phyloP scores from a whole-genome alignment of 2,888 invertebrate genomes.

The Homarus gammarus region DNA sequence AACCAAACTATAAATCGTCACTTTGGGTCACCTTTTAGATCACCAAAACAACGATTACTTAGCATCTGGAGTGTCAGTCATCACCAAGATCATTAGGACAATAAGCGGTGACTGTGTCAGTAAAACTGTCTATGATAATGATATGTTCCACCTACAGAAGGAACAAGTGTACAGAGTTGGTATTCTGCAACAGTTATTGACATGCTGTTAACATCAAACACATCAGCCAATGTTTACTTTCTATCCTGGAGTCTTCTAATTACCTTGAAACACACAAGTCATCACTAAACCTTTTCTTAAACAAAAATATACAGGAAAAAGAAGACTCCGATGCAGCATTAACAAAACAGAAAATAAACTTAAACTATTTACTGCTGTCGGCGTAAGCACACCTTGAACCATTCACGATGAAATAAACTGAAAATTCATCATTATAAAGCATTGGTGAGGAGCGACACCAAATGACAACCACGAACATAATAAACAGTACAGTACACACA shows the following conservation, averaged over 20 bases:
- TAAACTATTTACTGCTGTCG: background rate
- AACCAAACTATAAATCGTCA: background rate
- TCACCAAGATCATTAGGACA: background rate
- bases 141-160: background rate
- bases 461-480: too few relatives aligned
- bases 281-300: background rate
- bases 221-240: too few relatives aligned
- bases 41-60: background rate
- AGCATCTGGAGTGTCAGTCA: too few relatives aligned
- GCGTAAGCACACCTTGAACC: background rate
- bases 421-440: background rate
- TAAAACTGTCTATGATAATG: background rate
- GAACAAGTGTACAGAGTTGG: too few relatives aligned
- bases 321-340: background rate
- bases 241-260: conserved; percentile 3
- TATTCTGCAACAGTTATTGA: background rate
- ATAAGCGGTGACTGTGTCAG: background rate
- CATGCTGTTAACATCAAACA: background rate
- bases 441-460: background rate
- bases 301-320: background rate
- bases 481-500: too few relatives aligned
- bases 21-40: background rate
- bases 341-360: background rate
- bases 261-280: background rate
- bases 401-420: background rate